Evolutionary conservation across 2,113 vertebrate genomes (phyloP), one percentile per base, ranked within the genome.

Genomic region (Desmodus rotundus): DNA sequence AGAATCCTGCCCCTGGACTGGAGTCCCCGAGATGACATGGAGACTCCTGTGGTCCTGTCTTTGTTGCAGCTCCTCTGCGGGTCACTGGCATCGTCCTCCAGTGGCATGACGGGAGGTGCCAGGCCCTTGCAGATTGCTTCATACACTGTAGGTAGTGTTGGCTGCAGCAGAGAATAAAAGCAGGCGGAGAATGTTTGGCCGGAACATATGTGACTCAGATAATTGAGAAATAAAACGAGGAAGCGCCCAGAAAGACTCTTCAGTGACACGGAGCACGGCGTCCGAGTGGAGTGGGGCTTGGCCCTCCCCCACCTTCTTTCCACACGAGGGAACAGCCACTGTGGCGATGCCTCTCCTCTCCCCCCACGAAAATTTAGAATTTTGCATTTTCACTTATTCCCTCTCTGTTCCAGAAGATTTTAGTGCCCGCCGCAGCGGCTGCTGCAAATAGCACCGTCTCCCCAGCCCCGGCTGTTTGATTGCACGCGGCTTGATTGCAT

Each of bases 401-500:
- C 98, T 98, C 98, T 98, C 98, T 97, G 97, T 98, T 98, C 98
- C 98, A 98, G 98, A 98, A 98, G 98, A 98, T 98, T 98, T 98
- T 98, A 98, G 98, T 98, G 97, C 97, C 98, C 97, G 97, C 97
- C 97, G 97, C 98, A 98, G 98, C 98, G 98, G 98, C 98, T 97
- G 98, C 98, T 98, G 98, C 98, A 98, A 98, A 98, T 98, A 98
- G 98, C 98, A 96, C 98, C 96, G 97, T 98, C 98, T 98, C 98
- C 98, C 98, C 98, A 98, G 98, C 98, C 98, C 98, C 98, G 98
- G 98, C 99, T 98, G 99, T 98, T 99, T 99, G 99, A 99, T 99
- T 99, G 99, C 99, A 98, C 98, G 98, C 98, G 98, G 98, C 98
- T 98, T 98, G 99, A 99, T 99, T 99, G 99, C 99, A 99, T 99